phyloP scores from a whole-genome alignment of 2,113 vertebrate genomes.

The Hippocampus zosterae region DNA sequence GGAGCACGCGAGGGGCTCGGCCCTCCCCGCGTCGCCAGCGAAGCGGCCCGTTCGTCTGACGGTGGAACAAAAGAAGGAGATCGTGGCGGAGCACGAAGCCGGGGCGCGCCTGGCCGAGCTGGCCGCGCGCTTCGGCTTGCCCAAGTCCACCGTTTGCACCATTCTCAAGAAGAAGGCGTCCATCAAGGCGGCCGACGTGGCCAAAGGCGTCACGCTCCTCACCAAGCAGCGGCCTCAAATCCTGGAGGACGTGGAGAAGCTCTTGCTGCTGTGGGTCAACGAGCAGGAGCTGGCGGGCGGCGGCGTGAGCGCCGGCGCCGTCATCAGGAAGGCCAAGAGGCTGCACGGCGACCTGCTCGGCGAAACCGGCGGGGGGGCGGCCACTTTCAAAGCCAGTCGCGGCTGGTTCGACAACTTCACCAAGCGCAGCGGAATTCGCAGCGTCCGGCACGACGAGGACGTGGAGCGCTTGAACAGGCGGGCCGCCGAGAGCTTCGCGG shows the following conservation, averaged over 20 bases:
- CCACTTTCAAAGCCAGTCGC: neutral
- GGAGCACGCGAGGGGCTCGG: neutral
- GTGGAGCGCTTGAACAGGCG: neutral
- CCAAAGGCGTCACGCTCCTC: neutral
- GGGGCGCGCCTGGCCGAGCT: neutral
- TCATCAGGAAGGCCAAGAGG: neutral
- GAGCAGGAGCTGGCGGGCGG: neutral
- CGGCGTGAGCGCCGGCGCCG: neutral
- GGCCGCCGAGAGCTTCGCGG: neutral
- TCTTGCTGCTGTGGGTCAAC: neutral
- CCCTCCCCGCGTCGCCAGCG: neutral
- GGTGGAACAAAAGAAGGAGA: neutral
- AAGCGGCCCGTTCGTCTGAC: neutral
- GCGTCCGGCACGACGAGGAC: neutral
- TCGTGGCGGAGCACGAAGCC: neutral
- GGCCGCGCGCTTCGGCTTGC: neutral
- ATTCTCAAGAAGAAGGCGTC: neutral
- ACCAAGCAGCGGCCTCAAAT: neutral
- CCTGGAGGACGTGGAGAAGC: neutral
- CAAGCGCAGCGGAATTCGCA: neutral
- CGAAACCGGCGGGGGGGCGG: neutral
- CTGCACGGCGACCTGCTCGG: neutral
- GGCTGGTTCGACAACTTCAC: neutral
- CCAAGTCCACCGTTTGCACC: neutral
- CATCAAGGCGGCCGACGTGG: neutral